phyloP scores from a whole-genome alignment of 2,113 vertebrate genomes.

The Hypanus sabinus region DNA sequence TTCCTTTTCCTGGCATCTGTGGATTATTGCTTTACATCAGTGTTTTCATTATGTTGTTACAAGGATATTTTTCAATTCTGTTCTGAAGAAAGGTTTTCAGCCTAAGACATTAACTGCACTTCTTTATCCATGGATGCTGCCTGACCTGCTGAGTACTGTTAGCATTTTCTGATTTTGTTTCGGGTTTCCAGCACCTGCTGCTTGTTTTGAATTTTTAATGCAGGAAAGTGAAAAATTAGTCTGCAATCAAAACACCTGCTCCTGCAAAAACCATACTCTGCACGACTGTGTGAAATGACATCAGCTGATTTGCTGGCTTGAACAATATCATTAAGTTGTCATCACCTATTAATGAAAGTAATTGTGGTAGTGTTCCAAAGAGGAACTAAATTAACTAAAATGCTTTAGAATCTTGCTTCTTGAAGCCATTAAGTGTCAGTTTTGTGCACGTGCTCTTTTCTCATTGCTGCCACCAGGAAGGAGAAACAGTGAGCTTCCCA shows the following conservation, averaged over 20 bases:
- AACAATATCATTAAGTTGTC: neutral
- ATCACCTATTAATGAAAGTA: neutral
- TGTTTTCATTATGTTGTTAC: neutral
- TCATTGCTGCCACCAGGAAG: too few species aligned
- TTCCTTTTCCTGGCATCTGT: too few species aligned
- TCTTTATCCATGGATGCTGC: too few species aligned
- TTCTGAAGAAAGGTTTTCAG: too few species aligned
- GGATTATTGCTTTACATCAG: neutral
- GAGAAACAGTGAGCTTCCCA: too few species aligned
- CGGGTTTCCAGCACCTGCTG: too few species aligned
- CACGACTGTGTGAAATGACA: neutral
- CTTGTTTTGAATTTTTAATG: too few species aligned
- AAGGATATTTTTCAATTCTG: neutral
- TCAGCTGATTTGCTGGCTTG: neutral
- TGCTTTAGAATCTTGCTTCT: neutral
- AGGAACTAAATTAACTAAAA: neutral
- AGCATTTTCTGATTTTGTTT: too few species aligned
- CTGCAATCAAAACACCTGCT: neutral
- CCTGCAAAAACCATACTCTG: neutral
- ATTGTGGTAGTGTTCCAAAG: neutral
- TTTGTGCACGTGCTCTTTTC: neutral
- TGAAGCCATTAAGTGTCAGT: neutral
- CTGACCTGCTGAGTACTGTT: too few species aligned
- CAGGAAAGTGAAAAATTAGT: neutral
- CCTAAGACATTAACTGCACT: too few species aligned